Conservation (phyloP, 2,797 vertebrate species). For the Trichosurus vulpecula region DNA sequence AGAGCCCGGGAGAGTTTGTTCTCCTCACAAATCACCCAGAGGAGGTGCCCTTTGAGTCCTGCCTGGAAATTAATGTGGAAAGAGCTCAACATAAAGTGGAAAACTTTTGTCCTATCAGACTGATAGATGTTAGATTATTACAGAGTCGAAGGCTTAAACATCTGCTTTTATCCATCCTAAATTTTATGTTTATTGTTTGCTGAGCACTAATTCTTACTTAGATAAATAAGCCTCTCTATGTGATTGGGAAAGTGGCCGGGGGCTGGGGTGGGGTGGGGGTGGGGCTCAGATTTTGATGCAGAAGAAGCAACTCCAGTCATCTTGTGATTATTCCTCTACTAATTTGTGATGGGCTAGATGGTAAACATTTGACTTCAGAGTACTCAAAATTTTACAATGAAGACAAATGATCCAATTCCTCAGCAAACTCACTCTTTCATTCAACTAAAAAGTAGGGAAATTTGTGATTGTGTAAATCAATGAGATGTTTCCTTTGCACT, state of each 20-base stretch:
- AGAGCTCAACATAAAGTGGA: slow-evolving; percentile 73
- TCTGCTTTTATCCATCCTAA: slow-evolving; percentile 74
- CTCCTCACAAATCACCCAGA: slow-evolving; percentile 70
- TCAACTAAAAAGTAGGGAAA: slow-evolving; percentile 60
- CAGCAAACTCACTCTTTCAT: slow-evolving; percentile 63
- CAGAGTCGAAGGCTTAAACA: slow-evolving; percentile 77
- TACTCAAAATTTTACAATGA: slow-evolving; percentile 51
- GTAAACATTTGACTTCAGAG: slow-evolving; percentile 11
- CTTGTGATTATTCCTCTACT: slow-evolving; percentile 65
- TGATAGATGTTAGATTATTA: slow-evolving; percentile 79
- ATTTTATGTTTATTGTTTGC: slow-evolving; percentile 70
- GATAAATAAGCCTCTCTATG: slow-evolving; percentile 71
- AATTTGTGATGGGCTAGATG: slow-evolving; percentile 55
- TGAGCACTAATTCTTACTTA: slow-evolving; percentile 63
- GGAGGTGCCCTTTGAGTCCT: slow-evolving; percentile 73
- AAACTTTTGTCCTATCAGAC: slow-evolving; percentile 80
- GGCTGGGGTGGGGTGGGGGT: no score
- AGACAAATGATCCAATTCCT: slow-evolving; percentile 63
- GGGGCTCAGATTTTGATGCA: slow-evolving; percentile 73
- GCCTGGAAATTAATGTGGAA: slow-evolving; percentile 76
- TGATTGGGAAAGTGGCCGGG: slow-evolving; percentile 64
- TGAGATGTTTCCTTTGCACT: slow-evolving; percentile 8
- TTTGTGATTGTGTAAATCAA: slow-evolving; percentile 57
- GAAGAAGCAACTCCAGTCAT: slow-evolving; percentile 73
- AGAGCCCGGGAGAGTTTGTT: slow-evolving; percentile 53